Base-by-base conservation (phyloP, 2,888 invertebrate species). In the Drosophila incognita region DNA sequence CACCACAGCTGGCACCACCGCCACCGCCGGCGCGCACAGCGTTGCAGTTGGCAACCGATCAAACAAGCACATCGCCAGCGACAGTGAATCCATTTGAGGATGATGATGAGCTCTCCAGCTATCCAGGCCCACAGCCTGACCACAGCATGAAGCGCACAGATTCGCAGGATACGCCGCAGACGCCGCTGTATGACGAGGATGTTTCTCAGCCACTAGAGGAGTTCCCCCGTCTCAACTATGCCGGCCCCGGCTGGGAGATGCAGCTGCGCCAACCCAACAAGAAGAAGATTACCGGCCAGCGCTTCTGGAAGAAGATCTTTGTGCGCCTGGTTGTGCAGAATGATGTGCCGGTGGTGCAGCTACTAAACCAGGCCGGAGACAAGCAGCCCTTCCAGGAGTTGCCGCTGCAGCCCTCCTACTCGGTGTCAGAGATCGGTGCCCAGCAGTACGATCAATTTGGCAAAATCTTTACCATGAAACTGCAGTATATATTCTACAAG, bases 391-490 rank as follows among this genome's bases (percentile, higher is more conserved):
- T 99, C 93, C 98, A 99, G 93, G 99, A 99, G 94, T 94, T 99
- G 81, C 98, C 98, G 0, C 94, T 99, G 79, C 97, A 98, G 93
- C 96, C 98, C 2, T 98, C 98, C 92, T 99, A 99, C 93, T 98
- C 98, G 2, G 96, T 99, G 53, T 99, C 98, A 5, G 98, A 98
- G 74, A 96, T 98, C 56, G 97, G 97, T 58, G 97, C 98, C 40
- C 99, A 99, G 94, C 99, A 99, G 93, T 99, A 98, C 92, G 99
- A 99, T 94, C 98, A 99, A 93, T 99, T 97, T 93, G 99, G 99
- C 36, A 99, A 99, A 94, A 99, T 99, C 87, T 99, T 99, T 94
- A 99, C 99, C 0, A 96, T 99, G 66, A 99, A 98, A 93, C 81
- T 93, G 81, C 99, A 99, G 93, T 99, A 99, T 92, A 97, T 99